These are phyloP conservation scores for Apostichopus parvimensis DNA, from an alignment of 35 echinoderm and acorn worm species.

Conservation along the genomic window DNA sequence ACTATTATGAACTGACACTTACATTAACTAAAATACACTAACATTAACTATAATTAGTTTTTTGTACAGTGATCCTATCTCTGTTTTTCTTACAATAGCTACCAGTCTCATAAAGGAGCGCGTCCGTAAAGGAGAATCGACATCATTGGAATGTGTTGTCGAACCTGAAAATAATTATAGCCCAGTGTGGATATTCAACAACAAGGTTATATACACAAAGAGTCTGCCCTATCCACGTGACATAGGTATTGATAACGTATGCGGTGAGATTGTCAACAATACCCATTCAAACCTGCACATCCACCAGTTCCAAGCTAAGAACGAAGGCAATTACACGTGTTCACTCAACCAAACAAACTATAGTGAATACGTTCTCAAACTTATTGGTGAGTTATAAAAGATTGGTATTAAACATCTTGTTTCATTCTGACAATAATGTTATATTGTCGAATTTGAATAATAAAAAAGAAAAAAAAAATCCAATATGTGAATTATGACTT, in stretches of 20 bases:
- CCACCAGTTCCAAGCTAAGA: background rate
- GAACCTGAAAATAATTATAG: background rate
- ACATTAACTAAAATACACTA: no score
- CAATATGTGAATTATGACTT: no score
- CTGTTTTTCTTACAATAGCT: no score
- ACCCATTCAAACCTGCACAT: background rate
- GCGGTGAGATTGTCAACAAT: background rate
- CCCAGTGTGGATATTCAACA: background rate
- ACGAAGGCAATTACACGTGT: background rate
- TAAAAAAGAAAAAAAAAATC: no score
- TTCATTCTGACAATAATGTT: no score
- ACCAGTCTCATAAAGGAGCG: background rate
- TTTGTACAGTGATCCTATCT: no score
- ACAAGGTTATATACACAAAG: background rate
- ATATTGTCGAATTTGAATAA: no score
- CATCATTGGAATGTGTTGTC: background rate
- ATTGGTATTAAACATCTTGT: no score
- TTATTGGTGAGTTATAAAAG: no score
- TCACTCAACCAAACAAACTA: background rate
- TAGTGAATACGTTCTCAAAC: no score
- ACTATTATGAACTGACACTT: no score
- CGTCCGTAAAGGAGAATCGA: background rate
- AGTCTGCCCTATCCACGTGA: background rate
- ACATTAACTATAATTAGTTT: no score
- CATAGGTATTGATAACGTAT: background rate